A percentile compares a stretch with the other conserved stretches of the same genome.
These are phyloP conservation scores for Leguminivora glycinivorella DNA, from an alignment of 1,140 invertebrate genomes.

Conservation along the genomic window DNA sequence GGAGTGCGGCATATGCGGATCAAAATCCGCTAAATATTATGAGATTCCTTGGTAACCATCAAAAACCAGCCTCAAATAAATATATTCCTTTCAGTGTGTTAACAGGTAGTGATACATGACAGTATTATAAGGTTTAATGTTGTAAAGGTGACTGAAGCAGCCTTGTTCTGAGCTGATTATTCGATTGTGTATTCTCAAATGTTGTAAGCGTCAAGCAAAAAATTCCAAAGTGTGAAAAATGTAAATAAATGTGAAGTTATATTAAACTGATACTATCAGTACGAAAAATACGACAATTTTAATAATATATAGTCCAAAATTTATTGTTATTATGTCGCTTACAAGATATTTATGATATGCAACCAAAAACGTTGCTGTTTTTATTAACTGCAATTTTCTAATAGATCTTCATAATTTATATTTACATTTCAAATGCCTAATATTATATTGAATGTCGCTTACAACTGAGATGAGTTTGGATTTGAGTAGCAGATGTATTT, in stretches of 20 bases:
- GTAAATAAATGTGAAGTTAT: not conserved
- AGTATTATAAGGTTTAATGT: constrained; percentile 59
- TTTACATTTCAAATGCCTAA: not conserved
- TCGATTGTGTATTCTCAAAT: constrained; percentile 7
- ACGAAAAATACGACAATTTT: no score
- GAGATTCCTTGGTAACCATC: no score
- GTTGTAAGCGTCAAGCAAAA: not conserved
- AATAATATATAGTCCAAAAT: no score
- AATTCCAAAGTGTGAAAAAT: not conserved
- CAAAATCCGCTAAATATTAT: no score
- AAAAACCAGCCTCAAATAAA: constrained; percentile 5
- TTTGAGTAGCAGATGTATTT: no score
- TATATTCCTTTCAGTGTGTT: constrained; percentile 43
- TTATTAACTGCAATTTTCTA: no score
- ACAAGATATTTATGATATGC: no score
- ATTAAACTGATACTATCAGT: no score
- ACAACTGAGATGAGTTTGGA: constrained; percentile 33
- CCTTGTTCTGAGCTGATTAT: constrained; percentile 29
- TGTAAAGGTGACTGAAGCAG: constrained; percentile 35
- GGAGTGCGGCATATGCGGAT: no score
- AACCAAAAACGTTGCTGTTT: no score
- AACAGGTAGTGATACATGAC: constrained; percentile 48
- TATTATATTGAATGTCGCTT: not conserved
- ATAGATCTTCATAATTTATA: no score
- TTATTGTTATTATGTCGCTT: no score